These are phyloP conservation scores for Eurosta solidaginis DNA, from an alignment of 1,140 invertebrate species.

Conservation along the genomic window DNA sequence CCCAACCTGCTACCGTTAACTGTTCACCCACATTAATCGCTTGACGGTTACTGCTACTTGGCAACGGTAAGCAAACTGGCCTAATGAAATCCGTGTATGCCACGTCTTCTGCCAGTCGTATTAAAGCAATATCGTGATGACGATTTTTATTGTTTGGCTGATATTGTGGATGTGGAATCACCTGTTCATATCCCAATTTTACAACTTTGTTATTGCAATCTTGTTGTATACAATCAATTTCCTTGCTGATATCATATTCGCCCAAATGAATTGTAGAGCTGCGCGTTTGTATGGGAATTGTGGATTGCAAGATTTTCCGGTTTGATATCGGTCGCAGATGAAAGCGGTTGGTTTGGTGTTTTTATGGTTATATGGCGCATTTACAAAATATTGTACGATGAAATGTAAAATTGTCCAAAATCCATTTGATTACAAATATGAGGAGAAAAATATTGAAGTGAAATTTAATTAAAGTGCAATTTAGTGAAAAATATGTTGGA, in stretches of 20 bases:
- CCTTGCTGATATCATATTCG: slow-evolving; percentile 65
- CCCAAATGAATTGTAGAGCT: slow-evolving; percentile 65
- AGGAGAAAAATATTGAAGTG: background rate
- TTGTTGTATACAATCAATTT: slow-evolving; percentile 62
- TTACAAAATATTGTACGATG: background rate
- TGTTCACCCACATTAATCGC: slow-evolving; percentile 51
- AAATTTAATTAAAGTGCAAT: background rate
- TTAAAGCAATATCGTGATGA: slow-evolving; percentile 74
- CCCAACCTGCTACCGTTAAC: slow-evolving; percentile 74
- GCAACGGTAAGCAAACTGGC: slow-evolving; percentile 75
- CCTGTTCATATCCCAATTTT: slow-evolving; percentile 52
- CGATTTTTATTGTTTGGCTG: slow-evolving; percentile 38
- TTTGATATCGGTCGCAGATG: background rate
- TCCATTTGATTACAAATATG: background rate
- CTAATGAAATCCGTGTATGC: slow-evolving; percentile 72
- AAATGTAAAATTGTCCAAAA: background rate
- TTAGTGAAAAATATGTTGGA: background rate
- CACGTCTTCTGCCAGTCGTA: slow-evolving; percentile 74
- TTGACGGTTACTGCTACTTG: slow-evolving; percentile 34
- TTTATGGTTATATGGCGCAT: background rate
- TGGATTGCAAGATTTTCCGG: background rate
- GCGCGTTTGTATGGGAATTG: slow-evolving; percentile 10
- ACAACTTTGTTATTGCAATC: slow-evolving; percentile 52
- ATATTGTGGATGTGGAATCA: slow-evolving; percentile 58
- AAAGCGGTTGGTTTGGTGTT: background rate